These are phyloP conservation scores for Carettochelys insculpta DNA, from an alignment of 2,113 vertebrate genomes.

Conservation along the genomic window DNA sequence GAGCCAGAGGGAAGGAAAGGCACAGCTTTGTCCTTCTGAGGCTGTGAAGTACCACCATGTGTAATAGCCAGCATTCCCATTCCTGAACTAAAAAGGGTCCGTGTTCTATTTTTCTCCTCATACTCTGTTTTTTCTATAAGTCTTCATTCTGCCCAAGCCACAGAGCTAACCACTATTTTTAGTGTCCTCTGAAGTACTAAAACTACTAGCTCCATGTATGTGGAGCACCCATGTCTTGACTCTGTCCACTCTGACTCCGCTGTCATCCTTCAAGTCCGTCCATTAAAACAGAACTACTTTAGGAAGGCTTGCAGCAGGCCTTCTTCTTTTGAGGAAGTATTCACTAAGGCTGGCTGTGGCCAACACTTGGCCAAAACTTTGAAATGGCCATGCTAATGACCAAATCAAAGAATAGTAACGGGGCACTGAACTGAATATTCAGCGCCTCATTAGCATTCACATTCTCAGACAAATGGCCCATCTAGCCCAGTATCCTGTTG, in stretches of 20 bases:
- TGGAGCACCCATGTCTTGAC: neutral
- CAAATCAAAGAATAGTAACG: too few species aligned
- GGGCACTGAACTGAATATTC: too few species aligned
- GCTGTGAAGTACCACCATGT: neutral
- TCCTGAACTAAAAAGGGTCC: neutral
- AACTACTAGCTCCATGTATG: rapidly evolving
- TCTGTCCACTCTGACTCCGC: rapidly evolving
- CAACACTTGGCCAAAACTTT: too few species aligned
- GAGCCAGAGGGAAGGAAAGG: neutral
- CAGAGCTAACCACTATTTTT: neutral
- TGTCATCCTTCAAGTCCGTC: neutral
- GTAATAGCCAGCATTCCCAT: neutral
- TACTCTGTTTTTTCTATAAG: neutral
- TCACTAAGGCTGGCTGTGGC: too few species aligned
- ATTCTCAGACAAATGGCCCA: too few species aligned
- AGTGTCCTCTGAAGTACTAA: rapidly evolving
- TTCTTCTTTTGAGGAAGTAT: neutral
- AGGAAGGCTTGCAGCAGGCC: neutral
- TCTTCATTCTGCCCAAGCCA: neutral
- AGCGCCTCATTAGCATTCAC: too few species aligned
- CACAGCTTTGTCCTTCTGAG: neutral
- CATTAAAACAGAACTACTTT: neutral
- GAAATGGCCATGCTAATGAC: too few species aligned
- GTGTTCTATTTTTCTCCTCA: rapidly evolving
- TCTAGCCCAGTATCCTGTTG: too few species aligned